Base-by-base conservation (phyloP, 1,140 invertebrate genomes). In the Euura lappo region DNA sequence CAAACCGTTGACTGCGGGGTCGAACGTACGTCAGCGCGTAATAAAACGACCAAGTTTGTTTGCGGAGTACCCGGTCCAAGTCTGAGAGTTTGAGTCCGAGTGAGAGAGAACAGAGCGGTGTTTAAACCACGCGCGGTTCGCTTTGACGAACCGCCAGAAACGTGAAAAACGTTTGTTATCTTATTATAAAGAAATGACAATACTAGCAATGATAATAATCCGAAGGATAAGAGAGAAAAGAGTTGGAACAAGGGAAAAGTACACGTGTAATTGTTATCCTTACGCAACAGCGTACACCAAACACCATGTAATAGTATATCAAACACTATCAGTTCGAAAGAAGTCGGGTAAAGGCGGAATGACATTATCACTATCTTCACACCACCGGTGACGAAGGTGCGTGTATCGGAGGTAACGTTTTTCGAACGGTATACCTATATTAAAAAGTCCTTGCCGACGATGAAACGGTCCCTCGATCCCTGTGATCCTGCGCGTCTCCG, bases 171-270 rank as follows among this genome's bases (percentile, higher is more conserved):
- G 28, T n/a, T 68, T 69, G 45, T 72, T 46, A 69, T 68, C 68
- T 70, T 65, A 75, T 75, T 73, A 77, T 77, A 79, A 79, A 76
- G 71, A 79, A 77, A 71, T 74, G 64, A 64, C 8, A 10, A 28
- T 28, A 28, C 0, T 28, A 28, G 28, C 1, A 28, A 7, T 4
- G 44, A 46, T 13, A 11, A 28, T 2, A 65, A 70, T n/a, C 10
- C 43, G 6, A 6, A 70, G 28, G 73, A 66, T 60, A 67, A 46
- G 44, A 71, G 71, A 71, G 73, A 64, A 45, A 51, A 51, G n/a
- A 51, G 47, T 51, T 51, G 47, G n/a, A 51, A 7, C 11, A 2
- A 8, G 7, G 7, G 7, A 51, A 51, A 51, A 51, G 47, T 51
- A 51, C 47, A 51, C 7, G 7, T 28, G 28, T 28, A 28, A 28